phyloP scores from a whole-genome alignment of 2,888 invertebrate species.

The Oxytorus armatus region DNA sequence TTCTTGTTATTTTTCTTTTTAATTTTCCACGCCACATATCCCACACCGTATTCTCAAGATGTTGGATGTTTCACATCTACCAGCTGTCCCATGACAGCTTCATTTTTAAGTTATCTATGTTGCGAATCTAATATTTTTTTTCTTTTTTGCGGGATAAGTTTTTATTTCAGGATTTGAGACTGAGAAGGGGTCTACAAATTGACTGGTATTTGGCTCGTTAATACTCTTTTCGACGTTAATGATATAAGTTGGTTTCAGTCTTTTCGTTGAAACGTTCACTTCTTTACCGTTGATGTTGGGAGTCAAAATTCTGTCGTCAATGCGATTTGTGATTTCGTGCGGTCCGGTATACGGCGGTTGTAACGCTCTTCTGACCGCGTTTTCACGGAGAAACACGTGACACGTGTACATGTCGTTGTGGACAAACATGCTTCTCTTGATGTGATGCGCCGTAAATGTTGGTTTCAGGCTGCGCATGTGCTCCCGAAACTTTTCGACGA shows the following conservation, averaged over 20 bases:
- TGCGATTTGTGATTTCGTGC: not conserved
- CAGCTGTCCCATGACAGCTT: too few relatives aligned
- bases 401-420: not conserved
- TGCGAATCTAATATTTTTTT: too few relatives aligned
- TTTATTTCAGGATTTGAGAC: too few relatives aligned
- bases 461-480: slow-evolving; percentile 45
- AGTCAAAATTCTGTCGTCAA: not conserved
- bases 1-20: too few relatives aligned
- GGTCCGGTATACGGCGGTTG: slow-evolving; percentile 13
- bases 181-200: too few relatives aligned
- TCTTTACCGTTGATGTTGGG: not conserved
- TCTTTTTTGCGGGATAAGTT: too few relatives aligned
- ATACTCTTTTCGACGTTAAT: not conserved
- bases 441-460: slow-evolving; percentile 56
- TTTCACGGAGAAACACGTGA: slow-evolving; percentile 6
- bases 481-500: slow-evolving; percentile 42
- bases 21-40: too few relatives aligned
- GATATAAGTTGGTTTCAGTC: slow-evolving; percentile 7
- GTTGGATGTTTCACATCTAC: too few relatives aligned
- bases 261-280: not conserved
- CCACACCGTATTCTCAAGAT: too few relatives aligned
- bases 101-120: too few relatives aligned
- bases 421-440: slow-evolving; percentile 24
- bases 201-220: too few relatives aligned
- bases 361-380: not conserved